Evolutionary conservation across 2,113 vertebrate species (phyloP).

Genomic region (Takifugu flavidus): DNA sequence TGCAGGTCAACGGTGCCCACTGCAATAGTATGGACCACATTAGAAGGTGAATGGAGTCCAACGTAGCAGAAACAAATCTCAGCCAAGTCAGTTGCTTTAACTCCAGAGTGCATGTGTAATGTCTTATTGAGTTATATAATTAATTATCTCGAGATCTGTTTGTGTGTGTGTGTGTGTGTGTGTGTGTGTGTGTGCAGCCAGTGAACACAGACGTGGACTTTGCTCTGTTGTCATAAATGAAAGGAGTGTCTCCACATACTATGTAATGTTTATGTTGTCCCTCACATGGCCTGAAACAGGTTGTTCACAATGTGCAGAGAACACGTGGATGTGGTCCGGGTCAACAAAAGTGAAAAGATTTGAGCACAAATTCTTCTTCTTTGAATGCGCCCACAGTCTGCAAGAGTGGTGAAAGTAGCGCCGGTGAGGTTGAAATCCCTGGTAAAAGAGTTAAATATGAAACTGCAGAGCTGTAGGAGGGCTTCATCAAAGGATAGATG

Average conservation of each 20-base stretch:
- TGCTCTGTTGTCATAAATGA: constrained; percentile 81
- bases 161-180: too few species aligned
- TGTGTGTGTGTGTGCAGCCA: too few species aligned
- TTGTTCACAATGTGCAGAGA: constrained; percentile 23
- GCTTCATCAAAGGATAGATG: too few species aligned
- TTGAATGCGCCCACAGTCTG: neutral
- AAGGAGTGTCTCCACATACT: constrained; percentile 77
- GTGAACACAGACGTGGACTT: constrained; percentile 61
- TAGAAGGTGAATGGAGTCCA: neutral
- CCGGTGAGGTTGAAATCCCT: too few species aligned
- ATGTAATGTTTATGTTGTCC: constrained; percentile 77
- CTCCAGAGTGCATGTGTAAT: constrained; percentile 12
- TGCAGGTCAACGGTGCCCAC: too few species aligned
- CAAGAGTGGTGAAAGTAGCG: too few species aligned
- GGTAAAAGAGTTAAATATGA: too few species aligned
- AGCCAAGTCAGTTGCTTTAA: constrained; percentile 1
- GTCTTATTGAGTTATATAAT: constrained; percentile 43
- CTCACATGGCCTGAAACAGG: constrained; percentile 51
- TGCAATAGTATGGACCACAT: neutral
- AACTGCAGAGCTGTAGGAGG: too few species aligned
- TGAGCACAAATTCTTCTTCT: neutral
- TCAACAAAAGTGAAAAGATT: neutral
- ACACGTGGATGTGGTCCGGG: constrained; percentile 15
- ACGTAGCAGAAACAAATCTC: neutral
- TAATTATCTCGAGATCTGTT: constrained; percentile 18